phyloP scores from a whole-genome alignment of 2,888 invertebrate genomes.

The Rhaphigaster nebulosa region DNA sequence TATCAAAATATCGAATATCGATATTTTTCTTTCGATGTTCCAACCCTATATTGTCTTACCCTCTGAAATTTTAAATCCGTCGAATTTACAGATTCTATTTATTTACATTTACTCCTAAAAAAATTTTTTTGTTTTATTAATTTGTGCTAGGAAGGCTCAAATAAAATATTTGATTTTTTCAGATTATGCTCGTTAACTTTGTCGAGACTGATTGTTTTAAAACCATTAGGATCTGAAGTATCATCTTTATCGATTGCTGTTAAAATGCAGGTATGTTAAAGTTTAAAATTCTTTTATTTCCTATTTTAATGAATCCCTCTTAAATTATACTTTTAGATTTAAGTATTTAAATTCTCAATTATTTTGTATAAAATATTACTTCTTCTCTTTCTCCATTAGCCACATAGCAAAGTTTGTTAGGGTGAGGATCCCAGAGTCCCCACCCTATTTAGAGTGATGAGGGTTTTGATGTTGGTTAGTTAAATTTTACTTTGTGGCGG shows the following conservation, averaged over 20 bases:
- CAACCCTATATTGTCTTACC: no score
- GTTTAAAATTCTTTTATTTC: background rate
- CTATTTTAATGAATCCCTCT: slow-evolving; percentile 58
- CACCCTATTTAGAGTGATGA: no score
- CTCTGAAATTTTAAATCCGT: background rate
- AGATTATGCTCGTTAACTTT: slow-evolving; percentile 93
- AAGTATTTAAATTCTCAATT: no score
- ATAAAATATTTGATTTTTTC: slow-evolving; percentile 66
- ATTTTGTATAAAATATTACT: no score
- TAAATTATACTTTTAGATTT: background rate
- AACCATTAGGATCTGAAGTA: slow-evolving; percentile 84
- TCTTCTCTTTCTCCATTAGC: no score
- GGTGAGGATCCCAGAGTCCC: no score
- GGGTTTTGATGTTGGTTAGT: no score
- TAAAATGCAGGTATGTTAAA: slow-evolving; percentile 81
- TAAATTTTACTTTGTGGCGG: no score
- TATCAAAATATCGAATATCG: no score
- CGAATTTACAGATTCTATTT: no score
- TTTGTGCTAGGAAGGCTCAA: background rate
- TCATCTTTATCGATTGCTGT: slow-evolving; percentile 93
- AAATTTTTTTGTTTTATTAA: background rate
- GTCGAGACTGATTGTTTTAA: slow-evolving; percentile 85
- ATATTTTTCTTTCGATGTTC: no score
- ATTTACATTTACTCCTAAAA: background rate
- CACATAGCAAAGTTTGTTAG: no score